Percentiles rank a stretch among this genome's conserved stretches.
These are phyloP conservation scores for Ormyrus thymus DNA, from an alignment of 2,888 invertebrate genomes.

Conservation along the genomic window DNA sequence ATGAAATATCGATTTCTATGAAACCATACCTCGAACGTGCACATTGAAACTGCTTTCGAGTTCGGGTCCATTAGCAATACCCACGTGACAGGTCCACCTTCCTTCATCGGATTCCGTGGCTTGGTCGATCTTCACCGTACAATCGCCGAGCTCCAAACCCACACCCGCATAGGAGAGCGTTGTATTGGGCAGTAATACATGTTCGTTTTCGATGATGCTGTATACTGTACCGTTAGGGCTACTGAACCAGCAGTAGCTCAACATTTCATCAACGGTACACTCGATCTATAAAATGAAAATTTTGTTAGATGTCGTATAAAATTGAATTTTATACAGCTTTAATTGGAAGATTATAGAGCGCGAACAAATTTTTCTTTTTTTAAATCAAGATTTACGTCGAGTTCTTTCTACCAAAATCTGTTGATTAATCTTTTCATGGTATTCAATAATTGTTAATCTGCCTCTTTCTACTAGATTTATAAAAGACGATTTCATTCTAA, in stretches of 20 bases:
- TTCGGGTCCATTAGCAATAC: constrained; percentile 61
- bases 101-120: constrained; percentile 63
- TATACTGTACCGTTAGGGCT: constrained; percentile 68
- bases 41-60: constrained; percentile 61
- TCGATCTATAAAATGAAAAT: constrained; percentile 60
- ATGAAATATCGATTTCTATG: no score
- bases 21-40: constrained; percentile 63
- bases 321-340: no score
- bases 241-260: constrained; percentile 68
- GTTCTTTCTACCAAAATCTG: no score
- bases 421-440: no score
- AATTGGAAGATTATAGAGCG: no score
- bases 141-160: constrained; percentile 66
- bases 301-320: neutral
- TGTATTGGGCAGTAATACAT: neutral
- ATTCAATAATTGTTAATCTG: no score
- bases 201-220: constrained; percentile 41
- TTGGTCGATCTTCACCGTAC: constrained; percentile 61
- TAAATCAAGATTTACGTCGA: no score
- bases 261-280: constrained; percentile 60
- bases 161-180: constrained; percentile 61
- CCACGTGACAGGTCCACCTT: constrained; percentile 67
- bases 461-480: no score
- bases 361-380: no score
- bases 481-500: no score